These are phyloP conservation scores for Eleginops maclovinus DNA, from an alignment of 2,113 vertebrate genomes.

Conservation along the genomic window DNA sequence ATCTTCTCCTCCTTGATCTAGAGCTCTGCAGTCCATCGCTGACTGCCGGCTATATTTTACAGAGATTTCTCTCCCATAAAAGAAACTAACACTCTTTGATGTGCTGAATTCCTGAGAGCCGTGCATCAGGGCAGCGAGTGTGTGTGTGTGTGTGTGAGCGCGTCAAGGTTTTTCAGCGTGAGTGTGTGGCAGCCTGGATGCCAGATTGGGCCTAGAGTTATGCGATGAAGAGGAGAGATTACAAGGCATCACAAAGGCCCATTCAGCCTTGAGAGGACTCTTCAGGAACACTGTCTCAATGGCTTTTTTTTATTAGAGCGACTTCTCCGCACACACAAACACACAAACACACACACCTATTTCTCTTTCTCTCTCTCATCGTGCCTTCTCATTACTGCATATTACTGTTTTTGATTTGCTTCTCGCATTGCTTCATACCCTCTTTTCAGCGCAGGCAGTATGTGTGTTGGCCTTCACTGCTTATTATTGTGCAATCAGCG, in stretches of 20 bases:
- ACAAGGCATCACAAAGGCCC: constrained; percentile 75
- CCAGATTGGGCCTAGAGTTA: constrained; percentile 71
- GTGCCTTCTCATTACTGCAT: constrained; percentile 41
- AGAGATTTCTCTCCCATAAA: constrained; percentile 41
- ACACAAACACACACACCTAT: constrained; percentile 38
- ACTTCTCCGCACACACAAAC: constrained; percentile 45
- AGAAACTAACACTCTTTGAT: constrained; percentile 52
- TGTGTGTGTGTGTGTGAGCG: constrained; percentile 30
- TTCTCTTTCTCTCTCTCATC: constrained; percentile 20
- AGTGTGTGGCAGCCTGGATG: constrained; percentile 55
- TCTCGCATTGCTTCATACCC: constrained; percentile 28
- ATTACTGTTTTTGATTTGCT: constrained; percentile 54
- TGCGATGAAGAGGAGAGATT: constrained; percentile 79
- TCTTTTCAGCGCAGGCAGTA: constrained; percentile 32
- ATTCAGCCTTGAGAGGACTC: constrained; percentile 77
- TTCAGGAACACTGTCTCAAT: constrained; percentile 70
- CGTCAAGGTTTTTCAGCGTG: constrained; percentile 44
- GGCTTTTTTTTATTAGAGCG: constrained; percentile 75
- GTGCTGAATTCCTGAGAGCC: constrained; percentile 61
- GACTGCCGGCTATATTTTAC: constrained; percentile 35
- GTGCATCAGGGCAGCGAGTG: constrained; percentile 25
- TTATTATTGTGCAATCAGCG: constrained; percentile 53
- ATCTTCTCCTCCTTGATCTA: constrained; percentile 18
- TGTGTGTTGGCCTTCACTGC: constrained; percentile 46
- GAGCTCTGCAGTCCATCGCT: constrained; percentile 23